Evolutionary conservation across 1,140 invertebrate genomes (phyloP).

Genomic region (Caenorhabditis latens): DNA sequence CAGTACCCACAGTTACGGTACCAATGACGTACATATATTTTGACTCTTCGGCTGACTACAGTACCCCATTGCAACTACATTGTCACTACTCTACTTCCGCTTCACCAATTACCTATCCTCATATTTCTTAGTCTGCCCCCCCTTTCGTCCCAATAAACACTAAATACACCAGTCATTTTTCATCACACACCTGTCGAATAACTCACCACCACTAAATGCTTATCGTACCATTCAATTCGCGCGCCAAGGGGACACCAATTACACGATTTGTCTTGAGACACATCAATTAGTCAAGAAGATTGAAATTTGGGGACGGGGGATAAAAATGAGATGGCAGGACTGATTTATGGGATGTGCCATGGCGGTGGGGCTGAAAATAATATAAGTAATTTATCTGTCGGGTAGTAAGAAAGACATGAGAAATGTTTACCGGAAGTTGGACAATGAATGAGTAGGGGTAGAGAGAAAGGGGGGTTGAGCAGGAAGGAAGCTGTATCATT

Average conservation of each 20-base stretch:
- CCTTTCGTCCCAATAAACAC: too few relatives aligned
- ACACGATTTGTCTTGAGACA: too few relatives aligned
- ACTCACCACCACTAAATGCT: neutral
- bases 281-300: too few relatives aligned
- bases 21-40: too few relatives aligned
- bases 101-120: neutral
- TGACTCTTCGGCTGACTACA: too few relatives aligned
- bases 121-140: neutral
- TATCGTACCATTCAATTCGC: neutral
- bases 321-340: too few relatives aligned
- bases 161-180: neutral
- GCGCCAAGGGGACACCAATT: too few relatives aligned
- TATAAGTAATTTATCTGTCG: neutral
- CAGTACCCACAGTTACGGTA: too few relatives aligned
- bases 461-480: neutral
- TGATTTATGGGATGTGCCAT: too few relatives aligned
- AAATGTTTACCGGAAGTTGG: conserved; percentile 26
- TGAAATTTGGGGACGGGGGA: too few relatives aligned
- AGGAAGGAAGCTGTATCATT: conserved; percentile 34
- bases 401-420: neutral
- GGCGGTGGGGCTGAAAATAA: too few relatives aligned
- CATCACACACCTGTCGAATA: conserved; percentile 19
- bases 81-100: neutral
- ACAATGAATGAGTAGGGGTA: conserved; percentile 1
- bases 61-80: too few relatives aligned